Conservation (phyloP, 2,797 vertebrate species). For the Coilia nasus region DNA sequence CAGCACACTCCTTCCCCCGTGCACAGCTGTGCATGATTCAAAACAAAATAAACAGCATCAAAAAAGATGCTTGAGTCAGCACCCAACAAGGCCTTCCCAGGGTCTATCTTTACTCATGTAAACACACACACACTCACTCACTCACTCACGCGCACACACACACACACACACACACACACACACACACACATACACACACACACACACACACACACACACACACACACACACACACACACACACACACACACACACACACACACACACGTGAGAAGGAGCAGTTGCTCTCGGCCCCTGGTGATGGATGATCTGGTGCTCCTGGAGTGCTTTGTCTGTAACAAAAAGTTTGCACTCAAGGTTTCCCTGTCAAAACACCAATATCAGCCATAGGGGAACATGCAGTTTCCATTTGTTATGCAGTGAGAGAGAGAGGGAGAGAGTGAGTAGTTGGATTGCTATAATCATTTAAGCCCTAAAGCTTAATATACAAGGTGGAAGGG, state of each 20-base stretch:
- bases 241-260: conserved; percentile 23
- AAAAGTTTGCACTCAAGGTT: conserved; percentile 22
- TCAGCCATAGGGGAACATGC: neutral
- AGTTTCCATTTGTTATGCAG: conserved; percentile 18
- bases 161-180: conserved; percentile 19
- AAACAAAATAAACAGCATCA: conserved; percentile 23
- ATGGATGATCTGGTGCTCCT: conserved; percentile 9
- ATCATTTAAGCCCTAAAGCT: neutral
- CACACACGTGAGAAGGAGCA: neutral
- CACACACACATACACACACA: neutral
- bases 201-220: conserved; percentile 17
- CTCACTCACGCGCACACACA: neutral
- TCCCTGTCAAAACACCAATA: conserved; percentile 8
- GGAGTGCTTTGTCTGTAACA: conserved; percentile 18
- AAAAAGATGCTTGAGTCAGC: conserved; percentile 9
- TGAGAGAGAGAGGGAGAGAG: neutral
- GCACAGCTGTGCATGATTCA: conserved; percentile 12
- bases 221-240: conserved; percentile 17
- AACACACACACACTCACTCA: neutral
- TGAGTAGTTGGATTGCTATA: neutral
- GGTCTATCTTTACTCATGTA: neutral
- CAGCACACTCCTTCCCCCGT: neutral
- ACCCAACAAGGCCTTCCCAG: neutral
- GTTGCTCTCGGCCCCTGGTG: conserved; percentile 10
- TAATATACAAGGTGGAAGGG: neutral